Base-by-base conservation (phyloP, 1,140 invertebrate species). In the Augochlora pura region DNA sequence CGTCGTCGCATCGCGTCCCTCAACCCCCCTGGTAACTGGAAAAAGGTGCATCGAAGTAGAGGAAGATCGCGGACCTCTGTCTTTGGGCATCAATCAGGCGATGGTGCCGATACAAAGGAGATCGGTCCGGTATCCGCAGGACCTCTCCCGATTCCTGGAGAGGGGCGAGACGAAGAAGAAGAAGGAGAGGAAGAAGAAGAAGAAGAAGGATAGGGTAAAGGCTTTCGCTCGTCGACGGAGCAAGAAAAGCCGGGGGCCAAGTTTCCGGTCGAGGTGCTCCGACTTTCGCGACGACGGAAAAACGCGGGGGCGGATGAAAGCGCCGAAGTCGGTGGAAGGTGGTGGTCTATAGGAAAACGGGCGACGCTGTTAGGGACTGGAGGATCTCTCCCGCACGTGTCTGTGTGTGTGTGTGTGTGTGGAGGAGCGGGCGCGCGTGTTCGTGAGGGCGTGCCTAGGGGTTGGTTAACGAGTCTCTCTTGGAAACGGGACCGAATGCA, bases 381-480 rank as follows among this genome's bases (percentile, higher is more conserved):
- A 32, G 18, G 32, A 14, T 14, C 14, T 14, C 14, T 14, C 42
- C 14, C 10, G 42, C 42, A 10, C 2, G 14, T 10, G 42, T 46
- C 14, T 14, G 10, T 9, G 2, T 7, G n/a, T 8, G 0, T 27
- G 10, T 23, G 6, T 12, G 12, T 7, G n/a, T n/a, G 57, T 2
- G 54, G 21, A 42, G 38, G 16, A 18, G 62, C 2, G 21, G 21
- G 25, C 32, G n/a, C 9, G 4, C 12, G 10, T 23, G 6, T 12
- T 10, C 1, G n/a, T n/a, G 57, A 0, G 54, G 23, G 62, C 2
- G 21, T 16, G 25, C 32, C 32, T 32, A 21, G 64, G 32, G 62
- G 60, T 52, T 27, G 66, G 77, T 84, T 87, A 87, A 88, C 82
- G 80, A 88, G 84, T 80, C 82, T 73, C 64, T 25, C 68, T 57